These are phyloP conservation scores for Chelonia mydas DNA, from an alignment of 2,797 vertebrate genomes.

Conservation along the genomic window DNA sequence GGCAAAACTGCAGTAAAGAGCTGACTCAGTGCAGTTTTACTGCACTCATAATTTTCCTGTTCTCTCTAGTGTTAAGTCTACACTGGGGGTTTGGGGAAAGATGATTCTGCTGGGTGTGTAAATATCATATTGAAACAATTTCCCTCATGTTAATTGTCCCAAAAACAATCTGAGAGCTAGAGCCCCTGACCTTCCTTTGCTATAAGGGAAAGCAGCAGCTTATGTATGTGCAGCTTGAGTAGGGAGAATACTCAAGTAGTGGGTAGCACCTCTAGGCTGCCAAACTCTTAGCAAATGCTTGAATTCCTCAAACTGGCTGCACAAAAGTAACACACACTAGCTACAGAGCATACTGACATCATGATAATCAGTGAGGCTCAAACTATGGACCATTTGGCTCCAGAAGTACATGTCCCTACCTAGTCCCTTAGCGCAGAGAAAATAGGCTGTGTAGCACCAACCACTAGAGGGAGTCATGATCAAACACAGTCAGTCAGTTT, in stretches of 20 bases:
- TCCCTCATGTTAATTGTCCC: not conserved
- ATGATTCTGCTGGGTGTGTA: not conserved
- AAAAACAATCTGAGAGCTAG: rapidly evolving
- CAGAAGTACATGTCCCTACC: rapidly evolving
- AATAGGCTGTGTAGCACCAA: rapidly evolving
- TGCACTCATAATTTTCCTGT: not conserved
- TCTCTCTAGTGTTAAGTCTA: not conserved
- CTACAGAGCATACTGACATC: not conserved
- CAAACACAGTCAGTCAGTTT: rapidly evolving
- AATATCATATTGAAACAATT: not conserved
- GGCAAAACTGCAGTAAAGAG: not conserved
- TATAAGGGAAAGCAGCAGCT: not conserved
- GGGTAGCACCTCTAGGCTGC: not conserved
- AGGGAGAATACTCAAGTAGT: not conserved
- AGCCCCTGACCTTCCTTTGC: not conserved
- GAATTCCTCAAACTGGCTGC: not conserved
- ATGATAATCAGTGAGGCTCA: not conserved
- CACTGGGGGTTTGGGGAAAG: not conserved
- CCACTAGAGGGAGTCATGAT: not conserved
- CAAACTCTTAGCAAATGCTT: not conserved
- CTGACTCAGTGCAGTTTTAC: not conserved
- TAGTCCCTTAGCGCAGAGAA: not conserved
- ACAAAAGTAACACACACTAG: not conserved
- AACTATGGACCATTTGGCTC: not conserved
- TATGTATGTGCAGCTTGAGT: not conserved